Conservation (phyloP, 2,113 vertebrate species). For the Taxidea taxus region DNA sequence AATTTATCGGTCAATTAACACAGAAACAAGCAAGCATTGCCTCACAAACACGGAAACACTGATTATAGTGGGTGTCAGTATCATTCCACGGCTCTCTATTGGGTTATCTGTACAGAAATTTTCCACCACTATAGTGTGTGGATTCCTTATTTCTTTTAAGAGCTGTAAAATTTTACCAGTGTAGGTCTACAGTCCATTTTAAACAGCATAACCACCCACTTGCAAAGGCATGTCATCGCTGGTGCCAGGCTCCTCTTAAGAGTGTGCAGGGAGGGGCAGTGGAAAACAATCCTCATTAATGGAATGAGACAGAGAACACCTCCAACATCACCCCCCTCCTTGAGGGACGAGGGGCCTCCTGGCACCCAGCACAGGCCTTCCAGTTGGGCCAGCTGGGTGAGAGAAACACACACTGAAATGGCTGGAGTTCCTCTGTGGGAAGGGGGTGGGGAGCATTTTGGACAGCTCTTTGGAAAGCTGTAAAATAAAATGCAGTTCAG, state of each 20-base stretch:
- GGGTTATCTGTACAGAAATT: neutral
- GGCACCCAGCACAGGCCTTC: constrained; percentile 17
- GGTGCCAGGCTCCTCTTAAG: neutral
- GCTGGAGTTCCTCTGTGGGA: constrained; percentile 35
- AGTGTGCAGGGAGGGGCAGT: neutral
- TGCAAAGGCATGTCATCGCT: neutral
- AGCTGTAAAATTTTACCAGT: neutral
- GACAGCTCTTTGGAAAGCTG: constrained; percentile 77
- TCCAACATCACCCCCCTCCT: neutral
- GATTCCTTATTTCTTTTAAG: neutral
- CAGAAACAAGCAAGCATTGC: neutral
- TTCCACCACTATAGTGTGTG: neutral
- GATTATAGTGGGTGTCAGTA: neutral
- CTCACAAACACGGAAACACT: neutral
- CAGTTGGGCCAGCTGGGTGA: constrained; percentile 54
- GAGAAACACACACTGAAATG: constrained; percentile 50
- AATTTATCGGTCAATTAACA: neutral
- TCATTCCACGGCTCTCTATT: neutral
- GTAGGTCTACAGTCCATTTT: neutral
- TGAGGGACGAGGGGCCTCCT: constrained; percentile 38
- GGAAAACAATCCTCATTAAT: neutral
- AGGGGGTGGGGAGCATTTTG: constrained; percentile 45
- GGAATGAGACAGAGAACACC: neutral
- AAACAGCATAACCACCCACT: neutral
- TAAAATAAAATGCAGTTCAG: constrained; percentile 80